Evolutionary conservation across 2,888 invertebrate genomes (phyloP).

Genomic region (Theodoxus fluviatilis): DNA sequence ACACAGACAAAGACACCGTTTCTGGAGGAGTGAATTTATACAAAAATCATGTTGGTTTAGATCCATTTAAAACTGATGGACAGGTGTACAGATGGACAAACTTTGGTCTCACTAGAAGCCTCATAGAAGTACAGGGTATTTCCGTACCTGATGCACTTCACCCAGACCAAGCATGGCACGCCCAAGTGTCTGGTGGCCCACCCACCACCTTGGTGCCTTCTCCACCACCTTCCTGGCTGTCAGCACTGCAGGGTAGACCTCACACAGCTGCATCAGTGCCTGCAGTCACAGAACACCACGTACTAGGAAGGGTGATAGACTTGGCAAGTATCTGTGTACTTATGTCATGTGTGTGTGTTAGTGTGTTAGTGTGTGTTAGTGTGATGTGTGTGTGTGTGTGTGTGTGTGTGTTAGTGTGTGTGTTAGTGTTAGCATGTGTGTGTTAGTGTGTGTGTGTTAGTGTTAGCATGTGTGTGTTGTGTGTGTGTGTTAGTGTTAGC

Average conservation of each 20-base stretch:
- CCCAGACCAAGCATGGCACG: slow-evolving; percentile 64
- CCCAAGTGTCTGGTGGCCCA: slow-evolving; percentile 65
- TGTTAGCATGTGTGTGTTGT: too few relatives aligned
- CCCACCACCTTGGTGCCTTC: slow-evolving; percentile 64
- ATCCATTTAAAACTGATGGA: neutral
- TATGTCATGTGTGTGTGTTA: too few relatives aligned
- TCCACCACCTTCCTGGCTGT: slow-evolving; percentile 60
- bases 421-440: too few relatives aligned
- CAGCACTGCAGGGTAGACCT: slow-evolving; percentile 58
- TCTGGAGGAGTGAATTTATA: neutral
- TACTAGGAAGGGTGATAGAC: too few relatives aligned
- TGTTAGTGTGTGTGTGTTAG: too few relatives aligned
- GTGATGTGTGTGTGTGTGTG: too few relatives aligned
- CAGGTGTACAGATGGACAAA: neutral
- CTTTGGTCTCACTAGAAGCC: neutral
- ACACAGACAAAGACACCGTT: neutral
- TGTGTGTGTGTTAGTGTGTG: too few relatives aligned
- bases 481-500: too few relatives aligned
- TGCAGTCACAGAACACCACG: too few relatives aligned
- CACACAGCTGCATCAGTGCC: slow-evolving; percentile 57
- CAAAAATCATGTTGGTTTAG: too few relatives aligned
- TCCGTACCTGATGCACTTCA: slow-evolving; percentile 60
- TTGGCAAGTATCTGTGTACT: too few relatives aligned
- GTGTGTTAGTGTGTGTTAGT: too few relatives aligned
- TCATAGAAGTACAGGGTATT: neutral